Percentiles rank a stretch among this genome's conserved stretches.
Conservation (phyloP, 1,140 invertebrate genomes). For the Brachionus paranguensis region DNA sequence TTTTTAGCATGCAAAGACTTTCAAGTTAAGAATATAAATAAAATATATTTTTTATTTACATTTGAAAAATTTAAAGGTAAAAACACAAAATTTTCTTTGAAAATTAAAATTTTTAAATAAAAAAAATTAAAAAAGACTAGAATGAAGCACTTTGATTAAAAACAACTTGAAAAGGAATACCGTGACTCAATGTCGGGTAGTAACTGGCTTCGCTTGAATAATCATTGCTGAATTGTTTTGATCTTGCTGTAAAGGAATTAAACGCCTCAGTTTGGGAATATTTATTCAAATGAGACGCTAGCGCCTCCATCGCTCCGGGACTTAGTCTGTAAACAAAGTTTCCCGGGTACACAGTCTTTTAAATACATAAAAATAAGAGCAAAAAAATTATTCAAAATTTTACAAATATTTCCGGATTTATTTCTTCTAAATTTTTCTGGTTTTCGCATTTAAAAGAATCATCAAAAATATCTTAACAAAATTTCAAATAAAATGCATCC, state of each 20-base stretch:
- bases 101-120: neutral
- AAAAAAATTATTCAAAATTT: neutral
- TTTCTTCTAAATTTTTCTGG: neutral
- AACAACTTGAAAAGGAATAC: constrained; percentile 7
- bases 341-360: neutral
- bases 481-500: neutral
- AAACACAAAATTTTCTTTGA: neutral
- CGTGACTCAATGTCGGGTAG: neutral
- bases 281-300: constrained; percentile 19
- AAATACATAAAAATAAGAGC: neutral
- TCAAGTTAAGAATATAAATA: neutral
- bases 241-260: neutral
- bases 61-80: neutral
- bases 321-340: constrained; percentile 17
- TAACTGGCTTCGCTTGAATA: neutral
- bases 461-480: neutral
- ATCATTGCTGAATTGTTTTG: neutral
- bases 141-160: constrained; percentile 18
- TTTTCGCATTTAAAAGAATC: neutral
- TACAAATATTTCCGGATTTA: constrained; percentile 14
- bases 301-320: neutral
- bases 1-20: neutral
- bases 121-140: neutral
- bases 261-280: neutral
- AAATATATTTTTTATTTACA: neutral